Conservation (phyloP, 2,888 invertebrate genomes). For the Leptinotarsa tumamoca region DNA sequence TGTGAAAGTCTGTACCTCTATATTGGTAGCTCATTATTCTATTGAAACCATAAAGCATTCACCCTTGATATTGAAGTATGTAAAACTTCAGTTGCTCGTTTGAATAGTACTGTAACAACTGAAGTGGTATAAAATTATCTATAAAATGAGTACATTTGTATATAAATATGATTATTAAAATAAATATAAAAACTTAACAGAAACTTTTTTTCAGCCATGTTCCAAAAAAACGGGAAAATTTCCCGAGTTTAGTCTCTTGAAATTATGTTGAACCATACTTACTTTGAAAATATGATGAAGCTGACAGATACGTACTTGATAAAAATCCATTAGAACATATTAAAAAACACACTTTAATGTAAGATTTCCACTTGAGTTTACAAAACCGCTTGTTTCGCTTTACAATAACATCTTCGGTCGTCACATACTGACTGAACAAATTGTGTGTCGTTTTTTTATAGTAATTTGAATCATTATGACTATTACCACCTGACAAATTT, state of each 20-base stretch:
- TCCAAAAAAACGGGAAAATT: background rate
- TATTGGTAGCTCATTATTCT: background rate
- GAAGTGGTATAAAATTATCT: background rate
- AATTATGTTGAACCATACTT: background rate
- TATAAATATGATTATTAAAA: constrained; percentile 14
- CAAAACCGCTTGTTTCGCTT: too few species aligned
- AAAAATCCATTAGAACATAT: too few species aligned
- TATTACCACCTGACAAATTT: too few species aligned
- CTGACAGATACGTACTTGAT: too few species aligned
- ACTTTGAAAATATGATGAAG: too few species aligned
- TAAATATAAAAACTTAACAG: background rate
- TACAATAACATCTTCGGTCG: too few species aligned
- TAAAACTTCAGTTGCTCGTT: constrained; percentile 13
- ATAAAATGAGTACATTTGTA: constrained; percentile 18
- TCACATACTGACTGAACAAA: too few species aligned
- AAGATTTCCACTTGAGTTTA: too few species aligned
- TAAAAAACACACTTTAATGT: too few species aligned
- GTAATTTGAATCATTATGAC: too few species aligned
- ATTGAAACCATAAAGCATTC: constrained; percentile 12
- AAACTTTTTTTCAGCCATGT: background rate
- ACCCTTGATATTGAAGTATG: constrained; percentile 17
- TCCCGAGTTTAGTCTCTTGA: background rate
- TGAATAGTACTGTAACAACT: constrained; percentile 4
- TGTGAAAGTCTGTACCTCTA: background rate
- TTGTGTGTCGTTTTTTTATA: too few species aligned